A percentile compares a stretch with the other conserved stretches of the same genome.
Evolutionary conservation across 2,888 invertebrate genomes (phyloP).

Genomic region (Mythimna vitellina): DNA sequence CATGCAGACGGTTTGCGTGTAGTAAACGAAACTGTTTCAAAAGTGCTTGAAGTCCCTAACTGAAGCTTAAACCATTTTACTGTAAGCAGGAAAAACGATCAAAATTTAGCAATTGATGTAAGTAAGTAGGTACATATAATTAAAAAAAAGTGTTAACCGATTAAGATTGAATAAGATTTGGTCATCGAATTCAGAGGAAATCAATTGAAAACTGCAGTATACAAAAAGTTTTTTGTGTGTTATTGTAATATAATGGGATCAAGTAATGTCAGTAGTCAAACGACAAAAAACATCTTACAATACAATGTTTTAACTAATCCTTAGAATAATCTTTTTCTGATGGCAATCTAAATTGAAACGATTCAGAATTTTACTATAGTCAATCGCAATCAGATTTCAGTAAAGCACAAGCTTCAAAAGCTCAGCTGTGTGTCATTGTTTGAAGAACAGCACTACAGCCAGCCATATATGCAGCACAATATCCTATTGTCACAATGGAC

Average conservation of each 20-base stretch:
- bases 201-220: constrained; percentile 24
- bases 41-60: not conserved
- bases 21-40: not conserved
- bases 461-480: constrained; percentile 26
- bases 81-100: not conserved
- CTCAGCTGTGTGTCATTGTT: not conserved
- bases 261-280: not conserved
- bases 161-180: constrained; percentile 28
- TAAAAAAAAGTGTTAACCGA: constrained; percentile 10
- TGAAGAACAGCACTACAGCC: not conserved
- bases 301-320: not conserved
- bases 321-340: constrained; percentile 1
- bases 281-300: not conserved
- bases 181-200: constrained; percentile 17
- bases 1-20: constrained; percentile 14
- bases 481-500: constrained; percentile 44
- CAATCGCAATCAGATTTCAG: not conserved
- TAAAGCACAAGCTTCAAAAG: not conserved
- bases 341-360: not conserved
- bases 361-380: not conserved
- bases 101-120: not conserved
- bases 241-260: constrained; percentile 20
- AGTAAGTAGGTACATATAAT: not conserved
- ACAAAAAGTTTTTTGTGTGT: constrained; percentile 18
- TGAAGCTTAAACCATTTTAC: not conserved